phyloP scores from a whole-genome alignment of 2,888 invertebrate species.

The Vanessa cardui region DNA sequence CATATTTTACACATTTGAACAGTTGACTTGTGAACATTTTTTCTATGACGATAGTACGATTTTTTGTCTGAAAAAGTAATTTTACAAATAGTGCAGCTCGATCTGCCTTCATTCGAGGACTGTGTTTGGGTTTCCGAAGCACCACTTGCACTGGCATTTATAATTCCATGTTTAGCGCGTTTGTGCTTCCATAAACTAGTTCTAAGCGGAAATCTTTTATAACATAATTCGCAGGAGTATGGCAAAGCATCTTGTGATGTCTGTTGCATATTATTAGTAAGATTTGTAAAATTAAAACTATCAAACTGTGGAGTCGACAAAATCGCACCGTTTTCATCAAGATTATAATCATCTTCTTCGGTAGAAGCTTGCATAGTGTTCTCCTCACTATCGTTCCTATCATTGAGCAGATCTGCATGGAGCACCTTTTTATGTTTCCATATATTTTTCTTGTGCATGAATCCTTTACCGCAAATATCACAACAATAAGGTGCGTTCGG shows the following conservation, averaged over 20 bases:
- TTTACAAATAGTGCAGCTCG: slow-evolving; percentile 84
- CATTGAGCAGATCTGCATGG: slow-evolving; percentile 73
- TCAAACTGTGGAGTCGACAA: slow-evolving; percentile 78
- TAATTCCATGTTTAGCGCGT: slow-evolving; percentile 77
- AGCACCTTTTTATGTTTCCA: slow-evolving; percentile 82
- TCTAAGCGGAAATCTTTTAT: slow-evolving; percentile 72
- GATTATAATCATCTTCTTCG: slow-evolving; percentile 75
- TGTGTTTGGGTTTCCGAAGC: slow-evolving; percentile 51
- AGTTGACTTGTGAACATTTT: slow-evolving; percentile 78
- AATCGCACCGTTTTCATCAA: slow-evolving; percentile 71
- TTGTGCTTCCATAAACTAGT: slow-evolving; percentile 80
- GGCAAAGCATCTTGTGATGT: slow-evolving; percentile 58
- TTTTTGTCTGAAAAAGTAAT: slow-evolving; percentile 84
- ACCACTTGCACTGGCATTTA: slow-evolving; percentile 57
- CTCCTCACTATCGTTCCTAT: slow-evolving; percentile 76
- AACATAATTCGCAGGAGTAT: slow-evolving; percentile 75
- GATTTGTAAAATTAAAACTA: slow-evolving; percentile 74
- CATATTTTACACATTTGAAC: slow-evolving; percentile 85
- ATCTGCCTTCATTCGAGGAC: slow-evolving; percentile 61
- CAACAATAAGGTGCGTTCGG: slow-evolving; percentile 82
- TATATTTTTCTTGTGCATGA: slow-evolving; percentile 81
- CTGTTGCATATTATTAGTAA: slow-evolving; percentile 58
- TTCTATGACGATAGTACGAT: slow-evolving; percentile 83
- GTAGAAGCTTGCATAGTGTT: slow-evolving; percentile 79
- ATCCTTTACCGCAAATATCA: slow-evolving; percentile 85